A percentile compares a stretch with the other conserved stretches of the same genome.
Conservation (phyloP, 2,888 invertebrate genomes). For the Sesia apiformis region DNA sequence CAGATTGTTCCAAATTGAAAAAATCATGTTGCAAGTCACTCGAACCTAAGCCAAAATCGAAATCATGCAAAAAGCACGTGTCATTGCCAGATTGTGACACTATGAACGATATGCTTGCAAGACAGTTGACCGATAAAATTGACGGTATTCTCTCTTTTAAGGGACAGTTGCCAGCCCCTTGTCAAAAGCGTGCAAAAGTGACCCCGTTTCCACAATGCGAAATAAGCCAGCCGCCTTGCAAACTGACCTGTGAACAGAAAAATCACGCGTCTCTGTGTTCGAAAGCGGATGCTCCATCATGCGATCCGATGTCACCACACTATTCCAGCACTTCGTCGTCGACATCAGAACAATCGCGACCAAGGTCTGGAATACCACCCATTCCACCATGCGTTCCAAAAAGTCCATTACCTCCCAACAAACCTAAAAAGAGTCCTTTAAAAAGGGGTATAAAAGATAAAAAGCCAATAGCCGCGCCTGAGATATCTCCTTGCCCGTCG, state of each 20-base stretch:
- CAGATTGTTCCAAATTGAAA: slow-evolving; percentile 9
- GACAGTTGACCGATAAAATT: not conserved
- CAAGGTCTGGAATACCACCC: slow-evolving; percentile 1
- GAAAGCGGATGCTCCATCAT: slow-evolving; percentile 9
- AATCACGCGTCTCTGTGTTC: slow-evolving; percentile 9
- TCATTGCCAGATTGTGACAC: not conserved
- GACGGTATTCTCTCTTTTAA: not conserved
- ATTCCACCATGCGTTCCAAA: slow-evolving; percentile 1
- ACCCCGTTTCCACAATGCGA: not conserved
- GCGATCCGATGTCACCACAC: slow-evolving; percentile 4
- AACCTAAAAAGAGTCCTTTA: not conserved
- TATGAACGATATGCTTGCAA: too few relatives aligned
- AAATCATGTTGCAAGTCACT: slow-evolving; percentile 13
- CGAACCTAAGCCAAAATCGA: not conserved
- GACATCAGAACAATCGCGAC: slow-evolving; percentile 3
- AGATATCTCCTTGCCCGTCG: slow-evolving; percentile 10
- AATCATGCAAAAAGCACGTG: not conserved
- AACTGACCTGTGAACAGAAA: not conserved
- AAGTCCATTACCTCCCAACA: slow-evolving; percentile 2
- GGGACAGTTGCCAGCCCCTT: not conserved
- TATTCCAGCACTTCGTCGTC: slow-evolving; percentile 5
- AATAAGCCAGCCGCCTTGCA: not conserved
- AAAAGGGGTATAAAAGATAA: too few relatives aligned
- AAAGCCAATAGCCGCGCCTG: slow-evolving; percentile 1
- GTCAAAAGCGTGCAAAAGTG: not conserved